Percentiles rank a stretch among this genome's conserved stretches.
Conservation (phyloP, 2,888 invertebrate genomes). For the Lordiphosa andalusiaca region DNA sequence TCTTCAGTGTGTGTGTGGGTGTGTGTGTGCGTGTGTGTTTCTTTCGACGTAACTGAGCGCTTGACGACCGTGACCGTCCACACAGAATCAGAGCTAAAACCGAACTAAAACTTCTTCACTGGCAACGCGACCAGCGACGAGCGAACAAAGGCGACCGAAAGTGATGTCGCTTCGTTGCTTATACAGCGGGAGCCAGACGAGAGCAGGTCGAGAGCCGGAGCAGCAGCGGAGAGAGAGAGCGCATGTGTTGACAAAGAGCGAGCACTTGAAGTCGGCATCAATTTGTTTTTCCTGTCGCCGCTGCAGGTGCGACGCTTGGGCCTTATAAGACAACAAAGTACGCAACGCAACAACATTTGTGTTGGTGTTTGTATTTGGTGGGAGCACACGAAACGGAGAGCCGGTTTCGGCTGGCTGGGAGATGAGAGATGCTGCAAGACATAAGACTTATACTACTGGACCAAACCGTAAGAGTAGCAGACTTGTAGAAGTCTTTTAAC, state of each 20-base stretch:
- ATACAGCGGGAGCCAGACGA: not conserved
- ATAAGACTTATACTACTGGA: no score
- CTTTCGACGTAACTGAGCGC: slow-evolving; percentile 32
- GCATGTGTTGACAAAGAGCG: slow-evolving; percentile 16
- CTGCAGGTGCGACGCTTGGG: slow-evolving; percentile 10
- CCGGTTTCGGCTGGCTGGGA: no score
- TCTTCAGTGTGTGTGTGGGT: slow-evolving; percentile 35
- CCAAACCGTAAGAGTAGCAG: no score
- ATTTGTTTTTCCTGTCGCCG: slow-evolving; percentile 4
- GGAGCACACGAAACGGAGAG: no score
- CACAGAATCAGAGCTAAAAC: slow-evolving; percentile 78
- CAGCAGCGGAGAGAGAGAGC: not conserved
- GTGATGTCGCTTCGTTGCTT: slow-evolving; percentile 1
- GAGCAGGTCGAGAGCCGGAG: no score
- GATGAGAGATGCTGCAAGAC: no score
- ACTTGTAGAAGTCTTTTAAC: no score
- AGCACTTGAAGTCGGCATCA: slow-evolving; percentile 6
- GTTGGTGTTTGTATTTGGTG: no score
- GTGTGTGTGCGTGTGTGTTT: slow-evolving; percentile 43
- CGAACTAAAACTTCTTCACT: slow-evolving; percentile 70
- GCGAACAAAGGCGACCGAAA: slow-evolving; percentile 22
- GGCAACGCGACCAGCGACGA: slow-evolving; percentile 18
- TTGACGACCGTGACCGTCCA: slow-evolving; percentile 69
- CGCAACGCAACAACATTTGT: not conserved
- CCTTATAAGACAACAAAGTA: not conserved